These are phyloP conservation scores for Eupithecia tripunctaria DNA, from an alignment of 2,888 invertebrate species.

Conservation along the genomic window DNA sequence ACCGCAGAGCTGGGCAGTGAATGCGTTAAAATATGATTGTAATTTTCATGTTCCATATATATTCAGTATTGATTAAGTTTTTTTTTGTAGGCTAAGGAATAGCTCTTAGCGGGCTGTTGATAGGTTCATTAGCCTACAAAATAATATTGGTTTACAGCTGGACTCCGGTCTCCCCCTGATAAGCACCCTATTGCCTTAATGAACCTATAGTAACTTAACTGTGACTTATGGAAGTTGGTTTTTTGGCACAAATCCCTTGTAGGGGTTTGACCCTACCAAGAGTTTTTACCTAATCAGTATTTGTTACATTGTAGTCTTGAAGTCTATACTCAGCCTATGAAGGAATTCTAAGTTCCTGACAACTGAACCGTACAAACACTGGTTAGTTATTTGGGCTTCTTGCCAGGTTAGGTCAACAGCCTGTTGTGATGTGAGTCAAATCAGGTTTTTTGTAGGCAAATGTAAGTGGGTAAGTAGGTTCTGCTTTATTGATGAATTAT, in stretches of 20 bases:
- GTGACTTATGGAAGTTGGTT: neutral
- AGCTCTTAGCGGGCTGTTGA: no score
- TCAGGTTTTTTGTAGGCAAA: slow-evolving; percentile 48
- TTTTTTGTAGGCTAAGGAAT: neutral
- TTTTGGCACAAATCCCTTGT: neutral
- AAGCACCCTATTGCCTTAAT: no score
- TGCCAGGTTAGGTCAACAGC: slow-evolving; percentile 77
- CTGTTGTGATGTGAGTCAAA: slow-evolving; percentile 45
- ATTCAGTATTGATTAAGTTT: no score
- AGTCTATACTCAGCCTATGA: neutral
- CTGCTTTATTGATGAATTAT: slow-evolving; percentile 31
- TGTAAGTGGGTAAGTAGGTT: slow-evolving; percentile 45
- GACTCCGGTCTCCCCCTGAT: no score
- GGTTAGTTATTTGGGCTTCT: slow-evolving; percentile 54
- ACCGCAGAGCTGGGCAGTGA: no score
- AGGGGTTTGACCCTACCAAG: neutral
- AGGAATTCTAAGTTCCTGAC: neutral
- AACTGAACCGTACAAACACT: slow-evolving; percentile 19
- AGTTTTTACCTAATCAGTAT: neutral
- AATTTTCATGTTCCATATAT: no score
- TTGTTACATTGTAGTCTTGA: neutral
- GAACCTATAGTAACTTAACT: neutral
- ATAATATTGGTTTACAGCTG: no score
- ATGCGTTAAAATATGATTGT: neutral
- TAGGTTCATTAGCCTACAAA: no score